A percentile compares a stretch with the other conserved stretches of the same genome.
Conservation (phyloP, 2,113 vertebrate genomes). For the Microcebus lehilahytsara region DNA sequence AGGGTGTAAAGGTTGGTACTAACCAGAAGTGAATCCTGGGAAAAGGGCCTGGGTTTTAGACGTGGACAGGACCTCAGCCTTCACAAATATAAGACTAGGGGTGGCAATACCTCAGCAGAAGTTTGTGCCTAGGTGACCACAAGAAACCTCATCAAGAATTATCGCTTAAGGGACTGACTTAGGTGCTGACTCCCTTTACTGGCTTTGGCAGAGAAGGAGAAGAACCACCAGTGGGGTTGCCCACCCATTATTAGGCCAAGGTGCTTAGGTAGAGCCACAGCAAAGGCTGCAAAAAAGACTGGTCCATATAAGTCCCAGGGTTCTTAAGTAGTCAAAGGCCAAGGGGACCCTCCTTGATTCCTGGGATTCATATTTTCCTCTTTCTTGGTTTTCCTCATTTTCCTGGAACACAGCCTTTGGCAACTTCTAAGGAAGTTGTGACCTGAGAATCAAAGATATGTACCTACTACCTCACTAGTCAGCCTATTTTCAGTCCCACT, state of each 20-base stretch:
- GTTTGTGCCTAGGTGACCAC: not conserved
- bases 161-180: not conserved
- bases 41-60: not conserved
- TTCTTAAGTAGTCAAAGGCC: not conserved
- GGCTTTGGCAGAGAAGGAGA: not conserved
- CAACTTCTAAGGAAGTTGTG: not conserved
- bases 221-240: not conserved
- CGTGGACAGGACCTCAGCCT: not conserved
- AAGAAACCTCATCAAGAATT: not conserved
- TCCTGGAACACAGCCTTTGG: not conserved
- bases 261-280: not conserved
- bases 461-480: not conserved
- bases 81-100: not conserved
- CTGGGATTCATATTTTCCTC: not conserved
- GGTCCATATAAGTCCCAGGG: not conserved
- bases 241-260: not conserved
- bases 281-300: not conserved
- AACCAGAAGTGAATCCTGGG: not conserved
- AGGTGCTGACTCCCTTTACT: not conserved
- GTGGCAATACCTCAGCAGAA: not conserved
- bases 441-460: not conserved
- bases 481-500: not conserved
- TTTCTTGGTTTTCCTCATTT: not conserved
- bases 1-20: not conserved
- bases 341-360: not conserved